phyloP scores from a whole-genome alignment of 2,888 invertebrate species.

The Mesorhabditis spiculigera region DNA sequence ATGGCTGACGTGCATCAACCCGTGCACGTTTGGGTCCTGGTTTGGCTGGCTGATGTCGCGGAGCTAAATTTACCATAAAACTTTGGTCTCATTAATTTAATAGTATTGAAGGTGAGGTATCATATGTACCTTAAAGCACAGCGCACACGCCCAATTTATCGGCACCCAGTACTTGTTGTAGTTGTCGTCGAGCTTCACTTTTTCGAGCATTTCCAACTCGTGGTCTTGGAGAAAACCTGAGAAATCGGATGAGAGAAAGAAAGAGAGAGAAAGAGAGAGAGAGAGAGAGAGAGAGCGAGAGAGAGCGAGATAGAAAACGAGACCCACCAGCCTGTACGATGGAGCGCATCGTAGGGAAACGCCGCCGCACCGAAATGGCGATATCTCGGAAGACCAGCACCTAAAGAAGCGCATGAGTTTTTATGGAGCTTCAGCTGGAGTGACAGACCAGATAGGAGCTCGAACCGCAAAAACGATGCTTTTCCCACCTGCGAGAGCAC shows the following conservation, averaged over 20 bases:
- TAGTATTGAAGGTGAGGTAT: neutral
- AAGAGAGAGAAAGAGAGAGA: slow-evolving; percentile 15
- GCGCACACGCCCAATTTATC: slow-evolving; percentile 35
- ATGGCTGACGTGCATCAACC: neutral
- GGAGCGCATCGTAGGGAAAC: slow-evolving; percentile 28
- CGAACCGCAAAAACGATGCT: neutral
- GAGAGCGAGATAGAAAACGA: slow-evolving; percentile 12
- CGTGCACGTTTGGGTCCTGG: neutral
- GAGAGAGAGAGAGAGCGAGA: slow-evolving; percentile 4
- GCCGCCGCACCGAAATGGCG: slow-evolving; percentile 21
- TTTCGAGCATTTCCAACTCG: slow-evolving; percentile 31
- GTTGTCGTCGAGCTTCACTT: slow-evolving; percentile 18
- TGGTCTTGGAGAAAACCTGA: slow-evolving; percentile 26
- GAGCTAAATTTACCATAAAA: neutral
- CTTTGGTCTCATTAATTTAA: neutral
- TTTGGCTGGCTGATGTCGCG: neutral
- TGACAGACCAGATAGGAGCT: neutral
- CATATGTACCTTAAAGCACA: slow-evolving; percentile 11
- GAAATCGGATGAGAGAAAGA: neutral
- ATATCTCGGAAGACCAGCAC: slow-evolving; percentile 31
- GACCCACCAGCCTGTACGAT: slow-evolving; percentile 21
- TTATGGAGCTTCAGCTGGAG: neutral
- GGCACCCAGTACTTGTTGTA: slow-evolving; percentile 45
- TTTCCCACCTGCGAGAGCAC: slow-evolving; percentile 38
- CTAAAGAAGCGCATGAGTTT: slow-evolving; percentile 1